phyloP scores from a whole-genome alignment of 2,888 invertebrate species.

The Drosophila leonis region DNA sequence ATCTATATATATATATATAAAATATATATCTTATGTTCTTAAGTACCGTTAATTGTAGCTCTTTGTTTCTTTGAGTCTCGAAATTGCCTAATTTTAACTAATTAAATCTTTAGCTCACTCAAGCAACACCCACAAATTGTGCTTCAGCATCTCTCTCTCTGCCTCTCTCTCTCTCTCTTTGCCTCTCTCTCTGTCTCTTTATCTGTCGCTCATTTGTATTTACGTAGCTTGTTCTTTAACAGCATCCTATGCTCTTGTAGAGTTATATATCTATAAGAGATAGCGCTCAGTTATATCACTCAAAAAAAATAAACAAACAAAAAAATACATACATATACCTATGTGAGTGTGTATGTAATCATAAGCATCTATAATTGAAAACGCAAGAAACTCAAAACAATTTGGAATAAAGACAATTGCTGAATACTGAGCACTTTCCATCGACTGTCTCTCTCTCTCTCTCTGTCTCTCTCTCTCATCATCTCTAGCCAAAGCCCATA shows the following conservation, averaged over 20 bases:
- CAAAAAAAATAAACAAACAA: background rate
- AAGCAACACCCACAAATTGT: slow-evolving; percentile 8
- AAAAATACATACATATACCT: slow-evolving; percentile 6
- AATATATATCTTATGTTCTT: slow-evolving; percentile 9
- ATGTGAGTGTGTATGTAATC: slow-evolving; percentile 1
- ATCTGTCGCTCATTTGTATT: slow-evolving; percentile 12
- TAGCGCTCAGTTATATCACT: background rate
- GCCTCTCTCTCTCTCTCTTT: slow-evolving; percentile 7
- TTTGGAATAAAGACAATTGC: background rate
- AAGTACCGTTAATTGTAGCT: slow-evolving; percentile 51
- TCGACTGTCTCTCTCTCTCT: background rate
- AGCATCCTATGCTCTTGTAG: background rate
- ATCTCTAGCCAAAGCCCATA: background rate
- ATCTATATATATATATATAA: background rate
- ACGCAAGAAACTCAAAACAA: background rate
- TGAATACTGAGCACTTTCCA: slow-evolving; percentile 1
- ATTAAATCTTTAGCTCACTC: slow-evolving; percentile 1
- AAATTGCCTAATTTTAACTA: slow-evolving; percentile 5
- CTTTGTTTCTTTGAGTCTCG: slow-evolving; percentile 12
- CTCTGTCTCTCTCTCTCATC: background rate
- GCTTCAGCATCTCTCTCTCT: slow-evolving; percentile 34
- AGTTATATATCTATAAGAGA: background rate
- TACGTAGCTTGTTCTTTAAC: slow-evolving; percentile 4
- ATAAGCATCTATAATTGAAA: background rate
- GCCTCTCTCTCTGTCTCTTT: slow-evolving; percentile 26